phyloP scores from a whole-genome alignment of 2,888 invertebrate genomes.

The Hypena proboscidalis region DNA sequence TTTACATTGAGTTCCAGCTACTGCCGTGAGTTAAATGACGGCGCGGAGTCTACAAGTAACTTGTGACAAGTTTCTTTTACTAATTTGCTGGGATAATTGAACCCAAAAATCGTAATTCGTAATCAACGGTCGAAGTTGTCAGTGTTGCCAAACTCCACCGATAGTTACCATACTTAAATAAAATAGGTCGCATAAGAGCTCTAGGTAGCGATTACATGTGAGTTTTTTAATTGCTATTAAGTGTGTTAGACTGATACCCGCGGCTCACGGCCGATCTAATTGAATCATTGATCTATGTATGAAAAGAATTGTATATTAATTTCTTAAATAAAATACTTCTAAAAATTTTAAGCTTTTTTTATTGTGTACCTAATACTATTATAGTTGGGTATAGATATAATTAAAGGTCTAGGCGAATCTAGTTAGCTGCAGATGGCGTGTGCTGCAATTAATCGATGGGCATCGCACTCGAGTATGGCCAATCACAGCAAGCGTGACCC shows the following conservation, averaged over 20 bases:
- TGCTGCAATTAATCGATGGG: too few species aligned
- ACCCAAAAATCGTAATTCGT: slow-evolving; percentile 4
- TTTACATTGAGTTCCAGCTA: too few species aligned
- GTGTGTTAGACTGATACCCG: slow-evolving; percentile 64
- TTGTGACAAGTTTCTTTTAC: too few species aligned
- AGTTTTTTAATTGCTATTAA: slow-evolving; percentile 47
- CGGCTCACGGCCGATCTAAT: slow-evolving; percentile 61
- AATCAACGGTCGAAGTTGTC: slow-evolving; percentile 28
- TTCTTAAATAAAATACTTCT: slow-evolving; percentile 83
- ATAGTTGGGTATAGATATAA: too few species aligned
- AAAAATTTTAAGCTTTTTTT: slow-evolving; percentile 49
- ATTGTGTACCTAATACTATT: not conserved
- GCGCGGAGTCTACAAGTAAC: too few species aligned
- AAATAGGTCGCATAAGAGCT: slow-evolving; percentile 46
- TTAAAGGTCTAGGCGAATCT: too few species aligned
- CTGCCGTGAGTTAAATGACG: too few species aligned
- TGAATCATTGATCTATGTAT: slow-evolving; percentile 74
- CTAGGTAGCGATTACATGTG: slow-evolving; percentile 30
- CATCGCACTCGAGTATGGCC: too few species aligned
- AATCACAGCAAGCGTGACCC: too few species aligned
- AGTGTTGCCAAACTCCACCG: slow-evolving; percentile 44
- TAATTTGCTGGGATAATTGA: too few species aligned
- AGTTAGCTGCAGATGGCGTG: too few species aligned
- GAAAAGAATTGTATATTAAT: slow-evolving; percentile 83
- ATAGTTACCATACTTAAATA: slow-evolving; percentile 45